Percentiles rank a stretch among this genome's conserved stretches.
Evolutionary conservation across 2,113 vertebrate genomes (phyloP).

Genomic region (Lucifuga dentata): DNA sequence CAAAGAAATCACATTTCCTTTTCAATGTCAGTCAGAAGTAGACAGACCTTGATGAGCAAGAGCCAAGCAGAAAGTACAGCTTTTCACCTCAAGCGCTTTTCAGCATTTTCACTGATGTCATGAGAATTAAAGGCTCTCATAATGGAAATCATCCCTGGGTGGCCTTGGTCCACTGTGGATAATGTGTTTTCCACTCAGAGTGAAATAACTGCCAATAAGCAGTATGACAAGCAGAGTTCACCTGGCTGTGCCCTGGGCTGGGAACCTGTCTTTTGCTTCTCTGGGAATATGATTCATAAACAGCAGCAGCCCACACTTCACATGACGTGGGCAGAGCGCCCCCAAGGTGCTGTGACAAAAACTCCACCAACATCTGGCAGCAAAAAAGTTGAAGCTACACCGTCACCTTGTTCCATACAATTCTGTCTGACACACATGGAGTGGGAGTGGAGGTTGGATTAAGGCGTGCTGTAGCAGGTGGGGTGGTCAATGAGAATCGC

Average conservation of each 20-base stretch:
- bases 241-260: slow-evolving; percentile 37
- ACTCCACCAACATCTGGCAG: slow-evolving; percentile 46
- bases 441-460: slow-evolving; percentile 25
- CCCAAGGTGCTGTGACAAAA: slow-evolving; percentile 33
- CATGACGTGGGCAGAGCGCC: slow-evolving; percentile 14
- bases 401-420: slow-evolving; percentile 3
- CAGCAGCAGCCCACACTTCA: slow-evolving; percentile 29
- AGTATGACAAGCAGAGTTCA: slow-evolving; percentile 57
- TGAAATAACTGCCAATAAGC: slow-evolving; percentile 70
- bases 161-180: slow-evolving; percentile 66
- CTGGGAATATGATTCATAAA: slow-evolving; percentile 46
- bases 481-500: slow-evolving; percentile 20
- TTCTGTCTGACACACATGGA: slow-evolving; percentile 8
- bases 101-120: slow-evolving; percentile 18
- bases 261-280: slow-evolving; percentile 46
- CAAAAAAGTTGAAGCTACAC: slow-evolving; percentile 2
- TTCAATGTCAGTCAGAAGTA: not conserved
- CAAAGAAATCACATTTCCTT: not conserved
- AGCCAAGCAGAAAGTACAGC: slow-evolving; percentile 14
- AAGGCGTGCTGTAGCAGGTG: slow-evolving; percentile 3
- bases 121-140: slow-evolving; percentile 67
- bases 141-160: slow-evolving; percentile 61
- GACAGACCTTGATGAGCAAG: not conserved
- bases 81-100: slow-evolving; percentile 30
- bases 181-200: slow-evolving; percentile 67